Evolutionary conservation across 92 coral and sea anemone genomes (phyloP).

Genomic region (Parazoanthus atlanticus): DNA sequence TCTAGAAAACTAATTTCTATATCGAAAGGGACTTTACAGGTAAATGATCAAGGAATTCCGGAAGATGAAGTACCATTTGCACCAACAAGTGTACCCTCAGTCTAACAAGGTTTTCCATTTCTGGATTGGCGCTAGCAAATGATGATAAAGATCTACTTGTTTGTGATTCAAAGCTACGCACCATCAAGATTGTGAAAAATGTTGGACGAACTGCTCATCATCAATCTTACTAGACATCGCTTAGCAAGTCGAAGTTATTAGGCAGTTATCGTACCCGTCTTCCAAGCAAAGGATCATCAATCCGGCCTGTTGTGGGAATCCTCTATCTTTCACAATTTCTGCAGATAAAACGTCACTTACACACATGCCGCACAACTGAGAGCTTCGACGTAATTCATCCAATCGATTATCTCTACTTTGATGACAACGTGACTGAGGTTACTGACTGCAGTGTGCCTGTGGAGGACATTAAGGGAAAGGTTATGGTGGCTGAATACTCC

Average conservation of each 20-base stretch:
- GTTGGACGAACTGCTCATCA: conserved; percentile 32
- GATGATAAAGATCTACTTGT: conserved; percentile 4
- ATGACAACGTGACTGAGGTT: conserved; percentile 38
- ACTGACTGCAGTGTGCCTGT: conserved; percentile 19
- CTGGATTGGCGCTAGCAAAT: conserved; percentile 17
- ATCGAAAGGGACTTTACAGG: conserved; percentile 23
- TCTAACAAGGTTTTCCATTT: conserved; percentile 33
- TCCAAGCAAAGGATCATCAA: conserved; percentile 33
- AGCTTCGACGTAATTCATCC: conserved; percentile 31
- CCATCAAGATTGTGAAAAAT: background rate
- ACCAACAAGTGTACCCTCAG: conserved; percentile 24
- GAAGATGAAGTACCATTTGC: conserved; percentile 36
- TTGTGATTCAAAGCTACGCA: conserved; percentile 39
- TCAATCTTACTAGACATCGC: conserved; percentile 2
- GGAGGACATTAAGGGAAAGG: conserved; percentile 23
- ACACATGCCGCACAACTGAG: conserved; percentile 17
- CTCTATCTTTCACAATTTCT: background rate
- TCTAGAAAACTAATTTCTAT: conserved; percentile 43
- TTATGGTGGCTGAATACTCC: conserved; percentile 2
- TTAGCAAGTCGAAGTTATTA: background rate
- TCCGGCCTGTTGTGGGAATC: conserved; percentile 23
- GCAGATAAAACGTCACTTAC: background rate
- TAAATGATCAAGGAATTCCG: background rate
- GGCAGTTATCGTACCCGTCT: conserved; percentile 45
- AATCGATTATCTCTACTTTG: conserved; percentile 46